Base-by-base conservation (phyloP, 92 coral and sea anemone species). In the Bergia sp. region DNA sequence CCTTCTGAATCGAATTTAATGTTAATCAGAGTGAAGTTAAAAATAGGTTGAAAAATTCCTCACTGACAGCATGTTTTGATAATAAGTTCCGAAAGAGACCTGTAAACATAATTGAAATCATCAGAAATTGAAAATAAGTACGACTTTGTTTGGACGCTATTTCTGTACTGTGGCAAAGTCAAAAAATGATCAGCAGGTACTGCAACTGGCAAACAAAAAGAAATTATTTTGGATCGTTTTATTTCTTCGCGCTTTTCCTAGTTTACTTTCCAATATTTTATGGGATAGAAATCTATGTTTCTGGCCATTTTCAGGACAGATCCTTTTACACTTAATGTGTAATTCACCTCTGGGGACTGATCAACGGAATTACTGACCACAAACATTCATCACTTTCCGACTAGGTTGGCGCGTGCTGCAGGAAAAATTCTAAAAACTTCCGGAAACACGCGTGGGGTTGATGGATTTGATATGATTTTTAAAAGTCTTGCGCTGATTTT, bases 351-450 rank as follows among this genome's bases (percentile, higher is more conserved):
- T 71, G 37, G 64, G 66, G 39, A 47, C 3, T 73, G 77, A 84
- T 84, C 39, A 71, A 43, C 65, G 72, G 64, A 69, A 44, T 44
- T 47, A 36, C 44, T 69, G 40, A 71, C 87, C 87, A 47, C 87
- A 84, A 84, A 84, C 58, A 84, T 84, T 72, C 79, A 84, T 71
- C 38, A 23, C 8, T 84, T 84, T 84, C 87, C 87, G 87, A 84
- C 78, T 45, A 73, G 66, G 41, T 36, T 47, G 87, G 79, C 79
- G 79, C 87, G 77, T 84, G 87, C 77, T 44, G 11, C 44, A 71
- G 40, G 45, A 84, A 84, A 84, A 84, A 84, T 84, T 84, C 87
- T 69, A 84, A 84, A 84, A 84, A 84, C 87, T 84, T 84, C 87
- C 87, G 87, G 87, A 44, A 69, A 36, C 78, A 84, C 66, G 87